Conservation (phyloP, 2,113 vertebrate species). For the Takifugu flavidus region DNA sequence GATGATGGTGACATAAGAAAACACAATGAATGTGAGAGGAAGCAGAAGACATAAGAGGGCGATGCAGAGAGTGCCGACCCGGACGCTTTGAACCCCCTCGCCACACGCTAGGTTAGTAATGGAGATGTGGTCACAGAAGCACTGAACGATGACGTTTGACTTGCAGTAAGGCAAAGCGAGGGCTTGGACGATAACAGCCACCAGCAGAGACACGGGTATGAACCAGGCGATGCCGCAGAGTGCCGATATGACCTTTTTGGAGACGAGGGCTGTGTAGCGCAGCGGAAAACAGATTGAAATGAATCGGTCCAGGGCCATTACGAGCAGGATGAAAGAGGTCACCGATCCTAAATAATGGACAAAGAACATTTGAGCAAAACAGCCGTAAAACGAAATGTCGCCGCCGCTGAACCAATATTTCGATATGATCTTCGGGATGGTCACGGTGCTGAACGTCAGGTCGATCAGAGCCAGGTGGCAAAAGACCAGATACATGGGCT, state of each 20-base stretch:
- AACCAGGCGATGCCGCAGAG: conserved; percentile 58
- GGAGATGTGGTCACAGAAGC: conserved; percentile 63
- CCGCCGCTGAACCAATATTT: conserved; percentile 58
- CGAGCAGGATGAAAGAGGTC: conserved; percentile 59
- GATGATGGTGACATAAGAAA: conserved; percentile 61
- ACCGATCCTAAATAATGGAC: conserved; percentile 63
- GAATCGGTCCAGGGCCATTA: conserved; percentile 70
- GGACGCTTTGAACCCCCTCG: background rate
- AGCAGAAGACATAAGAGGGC: conserved; percentile 65
- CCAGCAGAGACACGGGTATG: conserved; percentile 43
- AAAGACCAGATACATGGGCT: conserved; percentile 69
- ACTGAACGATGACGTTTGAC: conserved; percentile 63
- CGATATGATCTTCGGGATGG: conserved; percentile 60
- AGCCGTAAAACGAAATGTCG: conserved; percentile 50
- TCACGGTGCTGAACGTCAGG: conserved; percentile 61
- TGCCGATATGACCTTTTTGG: conserved; percentile 44
- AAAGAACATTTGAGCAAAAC: conserved; percentile 70
- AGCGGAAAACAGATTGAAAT: conserved; percentile 63
- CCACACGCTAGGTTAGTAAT: conserved; percentile 55
- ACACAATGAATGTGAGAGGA: conserved; percentile 65
- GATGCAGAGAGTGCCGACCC: conserved; percentile 2
- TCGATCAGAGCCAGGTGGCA: conserved; percentile 71
- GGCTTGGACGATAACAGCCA: conserved; percentile 1
- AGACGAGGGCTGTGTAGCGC: conserved; percentile 57
- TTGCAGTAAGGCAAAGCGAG: conserved; percentile 56